Base-by-base conservation (phyloP, 2,113 vertebrate species). In the Meriones unguiculatus region DNA sequence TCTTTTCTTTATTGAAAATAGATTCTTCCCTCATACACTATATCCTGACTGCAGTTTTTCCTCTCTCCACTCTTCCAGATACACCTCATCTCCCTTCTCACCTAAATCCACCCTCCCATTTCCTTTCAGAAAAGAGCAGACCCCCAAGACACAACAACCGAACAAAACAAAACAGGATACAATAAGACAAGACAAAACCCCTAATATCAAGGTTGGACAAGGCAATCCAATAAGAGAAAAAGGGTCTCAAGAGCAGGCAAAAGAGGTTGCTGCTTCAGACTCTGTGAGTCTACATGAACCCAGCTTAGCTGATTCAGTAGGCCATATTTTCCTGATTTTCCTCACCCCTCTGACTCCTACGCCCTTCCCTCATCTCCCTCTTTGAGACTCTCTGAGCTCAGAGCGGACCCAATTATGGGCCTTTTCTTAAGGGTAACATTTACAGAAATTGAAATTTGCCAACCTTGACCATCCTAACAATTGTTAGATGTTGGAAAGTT, bases 401-500 rank as follows among this genome's bases (percentile, higher is more conserved):
- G 20, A 75, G 20, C 0, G 38, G 72, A 75, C 7, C 20, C 8
- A 12, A 41, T 32, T 67, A 30, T 41, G 12, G 18, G 67, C 92
- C 10, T 75, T 96, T 94, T 87, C 70, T n/a, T 80, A 30, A 80
- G 54, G 54, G 18, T 72, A 82, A 88, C 67, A 32, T 41, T 88
- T 89, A 62, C 15, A 59, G 24, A 86, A 93, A 54, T 65, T 85
- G 35, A 93, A 93, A 89, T 86, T 32, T 18, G 59, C 12, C 41
- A 95, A 75, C 24, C 72, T 38, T 89, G 87, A 92, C 10, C 25
- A 90, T 93, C 87, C 80, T 54, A 93, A 91, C 20, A 80, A 93
- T n/a, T 80, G 72, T 75, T 18, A 9, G 72, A 41, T 41, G 9
- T 41, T 75, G n/a, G 72, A 20, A 75, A 24, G 9, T 20, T 75